These are phyloP conservation scores for Rhopalosiphum padi DNA, from an alignment of 1,140 invertebrate genomes.

Conservation along the genomic window DNA sequence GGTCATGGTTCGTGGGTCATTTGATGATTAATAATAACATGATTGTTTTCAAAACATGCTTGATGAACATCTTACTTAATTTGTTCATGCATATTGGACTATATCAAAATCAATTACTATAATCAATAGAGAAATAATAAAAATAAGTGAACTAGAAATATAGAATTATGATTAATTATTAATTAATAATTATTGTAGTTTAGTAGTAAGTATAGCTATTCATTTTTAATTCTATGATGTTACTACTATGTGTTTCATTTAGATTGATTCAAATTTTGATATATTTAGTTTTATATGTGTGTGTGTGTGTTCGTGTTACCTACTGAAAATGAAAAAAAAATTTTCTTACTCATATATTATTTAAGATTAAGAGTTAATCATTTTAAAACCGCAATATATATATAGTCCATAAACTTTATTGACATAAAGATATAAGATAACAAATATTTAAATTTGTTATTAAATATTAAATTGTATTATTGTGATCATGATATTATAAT, in stretches of 20 bases:
- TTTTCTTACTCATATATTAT: background rate
- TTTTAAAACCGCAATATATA: too few relatives aligned
- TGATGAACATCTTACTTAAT: background rate
- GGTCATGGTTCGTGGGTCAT: conserved; percentile 1
- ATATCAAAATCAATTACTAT: conserved; percentile 3
- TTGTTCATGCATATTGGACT: background rate
- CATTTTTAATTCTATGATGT: background rate
- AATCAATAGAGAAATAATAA: background rate
- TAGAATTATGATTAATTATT: background rate
- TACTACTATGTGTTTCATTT: background rate
- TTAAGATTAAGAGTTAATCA: too few relatives aligned
- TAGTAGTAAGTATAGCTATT: background rate
- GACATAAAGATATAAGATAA: background rate
- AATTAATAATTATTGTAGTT: background rate
- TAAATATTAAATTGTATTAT: background rate
- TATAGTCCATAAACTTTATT: background rate
- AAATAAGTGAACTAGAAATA: background rate
- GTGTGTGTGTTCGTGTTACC: too few relatives aligned
- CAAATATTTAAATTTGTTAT: background rate
- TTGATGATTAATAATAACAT: background rate
- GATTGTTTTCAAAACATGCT: background rate
- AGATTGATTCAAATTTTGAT: background rate
- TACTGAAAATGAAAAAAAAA: background rate
- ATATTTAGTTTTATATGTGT: background rate
- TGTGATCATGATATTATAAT: background rate